A percentile compares a stretch with the other conserved stretches of the same genome.
phyloP scores from a whole-genome alignment of 1,140 invertebrate species.

The Ctenoplectra terminalis region DNA sequence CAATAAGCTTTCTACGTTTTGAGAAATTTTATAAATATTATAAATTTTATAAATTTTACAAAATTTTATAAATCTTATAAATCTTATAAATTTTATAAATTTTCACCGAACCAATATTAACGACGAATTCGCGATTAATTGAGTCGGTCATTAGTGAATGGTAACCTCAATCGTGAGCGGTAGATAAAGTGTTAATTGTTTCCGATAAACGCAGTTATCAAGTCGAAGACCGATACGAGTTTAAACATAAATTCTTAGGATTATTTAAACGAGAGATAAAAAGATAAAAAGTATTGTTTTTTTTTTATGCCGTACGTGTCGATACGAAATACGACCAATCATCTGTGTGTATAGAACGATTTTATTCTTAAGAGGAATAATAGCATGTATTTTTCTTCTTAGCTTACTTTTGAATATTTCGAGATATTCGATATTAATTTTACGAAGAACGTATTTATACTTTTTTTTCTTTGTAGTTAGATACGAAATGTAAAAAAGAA shows the following conservation, averaged over 20 bases:
- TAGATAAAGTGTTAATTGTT: no score
- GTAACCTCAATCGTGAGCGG: no score
- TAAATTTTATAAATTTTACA: no score
- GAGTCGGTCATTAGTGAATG: no score
- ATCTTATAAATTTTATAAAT: no score
- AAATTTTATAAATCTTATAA: no score
- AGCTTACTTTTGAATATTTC: constrained; percentile 25
- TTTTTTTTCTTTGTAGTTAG: constrained; percentile 1
- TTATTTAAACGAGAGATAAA: constrained; percentile 19
- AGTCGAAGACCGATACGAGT: constrained; percentile 2
- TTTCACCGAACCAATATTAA: no score
- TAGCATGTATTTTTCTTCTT: constrained; percentile 20
- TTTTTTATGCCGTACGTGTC: neutral
- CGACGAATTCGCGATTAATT: no score
- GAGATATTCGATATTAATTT: constrained; percentile 24
- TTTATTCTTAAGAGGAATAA: neutral
- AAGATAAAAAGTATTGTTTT: neutral
- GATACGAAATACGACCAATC: constrained; percentile 6
- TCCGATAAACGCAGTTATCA: constrained; percentile 11
- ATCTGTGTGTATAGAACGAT: neutral
- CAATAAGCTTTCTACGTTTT: no score
- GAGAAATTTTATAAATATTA: no score
- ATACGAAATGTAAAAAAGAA: neutral
- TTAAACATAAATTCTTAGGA: constrained; percentile 16
- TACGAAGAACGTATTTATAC: constrained; percentile 10